Evolutionary conservation across 2,113 vertebrate genomes (phyloP), one percentile per base, ranked within the genome.

Genomic region (Onychostruthus taczanowskii): DNA sequence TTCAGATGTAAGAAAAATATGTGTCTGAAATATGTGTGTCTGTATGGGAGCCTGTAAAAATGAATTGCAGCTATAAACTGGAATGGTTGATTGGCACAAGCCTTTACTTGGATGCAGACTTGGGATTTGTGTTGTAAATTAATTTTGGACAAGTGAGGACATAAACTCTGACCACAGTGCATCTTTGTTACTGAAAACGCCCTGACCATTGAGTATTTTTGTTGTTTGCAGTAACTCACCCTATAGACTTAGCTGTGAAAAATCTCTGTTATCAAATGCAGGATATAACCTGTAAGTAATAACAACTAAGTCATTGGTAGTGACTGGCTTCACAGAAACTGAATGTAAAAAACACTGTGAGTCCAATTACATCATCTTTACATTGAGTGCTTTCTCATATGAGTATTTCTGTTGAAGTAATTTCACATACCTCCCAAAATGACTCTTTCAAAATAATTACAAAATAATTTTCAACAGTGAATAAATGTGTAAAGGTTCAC

Each of bases 381-480:
- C 61, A 52, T 81, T 58, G 88, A 96, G 35, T 75, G n/a, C 76
- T 75, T 94, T 93, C 93, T 96, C 85, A 31, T 63, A 47, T 61
- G 70, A 91, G 53, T 87, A 68, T 95, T 94, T 86, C 85, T 93
- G 56, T 84, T 93, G 80, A 95, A 96, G 90, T 96, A 4, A 84
- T 92, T 95, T 96, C 76, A 81, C 52, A 89, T 79, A 93, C 69
- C 80, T 92, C 76, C 93, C 85, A 97, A 95, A 95, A 94, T 89
- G 77, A 84, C 69, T 93, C 90, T 95, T 94, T 93, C 79, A 88
- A 96, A 95, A 96, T 96, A 96, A 96, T 96, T 97, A 92, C 86
- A 93, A 93, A 96, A 92, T 96, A 26, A 94, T 95, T 96, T 95
- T 94, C 90, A 94, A 90, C 92, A 87, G 56, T 75, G 85, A 96